phyloP scores from a whole-genome alignment of 2,113 vertebrate species.

The Vulpes ferrilata region DNA sequence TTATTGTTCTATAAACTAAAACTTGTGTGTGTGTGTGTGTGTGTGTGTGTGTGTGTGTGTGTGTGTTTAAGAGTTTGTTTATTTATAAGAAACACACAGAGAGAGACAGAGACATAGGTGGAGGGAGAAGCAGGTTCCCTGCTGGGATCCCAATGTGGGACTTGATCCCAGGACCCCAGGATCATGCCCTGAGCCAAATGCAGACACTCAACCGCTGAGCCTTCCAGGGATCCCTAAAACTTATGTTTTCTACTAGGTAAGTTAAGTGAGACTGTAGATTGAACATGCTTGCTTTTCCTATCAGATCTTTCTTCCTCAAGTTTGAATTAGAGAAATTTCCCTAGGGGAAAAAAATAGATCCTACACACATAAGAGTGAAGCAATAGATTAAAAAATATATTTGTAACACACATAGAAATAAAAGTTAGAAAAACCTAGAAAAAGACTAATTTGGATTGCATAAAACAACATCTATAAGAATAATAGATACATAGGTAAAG shows the following conservation, averaged over 20 bases:
- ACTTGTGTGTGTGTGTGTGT: not conserved
- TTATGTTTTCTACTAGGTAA: constrained; percentile 15
- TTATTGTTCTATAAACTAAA: constrained; percentile 5
- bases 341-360: not conserved
- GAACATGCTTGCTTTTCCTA: not conserved
- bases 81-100: too few species aligned
- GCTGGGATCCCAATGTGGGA: too few species aligned
- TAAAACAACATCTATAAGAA: not conserved
- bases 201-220: too few species aligned
- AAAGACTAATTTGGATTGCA: not conserved
- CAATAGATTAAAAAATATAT: not conserved
- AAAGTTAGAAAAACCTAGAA: not conserved
- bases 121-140: too few species aligned
- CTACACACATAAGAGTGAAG: not conserved
- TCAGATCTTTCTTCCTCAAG: not conserved
- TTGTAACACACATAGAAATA: not conserved
- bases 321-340: not conserved
- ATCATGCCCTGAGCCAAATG: too few species aligned
- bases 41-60: too few species aligned
- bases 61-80: too few species aligned
- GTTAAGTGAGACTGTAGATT: not conserved
- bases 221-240: not conserved
- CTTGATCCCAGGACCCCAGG: too few species aligned
- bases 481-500: not conserved
- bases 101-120: too few species aligned